Base-by-base conservation (phyloP, 2,888 invertebrate species). In the Tetramorium bicarinatum region DNA sequence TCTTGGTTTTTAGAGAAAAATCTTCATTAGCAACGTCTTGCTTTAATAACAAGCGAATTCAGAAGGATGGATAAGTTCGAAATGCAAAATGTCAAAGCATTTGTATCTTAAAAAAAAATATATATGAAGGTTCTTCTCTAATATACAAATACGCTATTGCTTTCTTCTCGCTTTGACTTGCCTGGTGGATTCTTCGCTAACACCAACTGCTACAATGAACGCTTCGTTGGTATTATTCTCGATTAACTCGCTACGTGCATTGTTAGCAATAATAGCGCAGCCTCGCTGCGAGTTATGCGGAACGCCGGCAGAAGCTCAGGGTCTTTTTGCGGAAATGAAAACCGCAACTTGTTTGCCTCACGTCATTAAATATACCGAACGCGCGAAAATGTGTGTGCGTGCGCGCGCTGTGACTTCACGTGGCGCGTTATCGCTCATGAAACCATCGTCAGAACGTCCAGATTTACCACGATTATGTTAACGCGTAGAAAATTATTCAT, bases 261-360 rank as follows among this genome's bases (percentile, higher is more conserved):
- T 71, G 47, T 59, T 80, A 29, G 38, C 71, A 38, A 47, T 71
- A 80, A 59, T 38, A 71, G 47, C 75, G 21, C 29, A 52, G 52
- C 61, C 13, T 74, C 41, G 72, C 18, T 21, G 18, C 41, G 47
- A 62, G 75, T 29, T 67, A 54, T 13, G 64, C 76, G 13, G 25
- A 64, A 66, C 66, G 29, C 41, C 34, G 56, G 38, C 18, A 47
- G 71, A 29, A 47, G 80, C 74, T 21, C 38, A 52, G 29, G 86
- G 83, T 82, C 80, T 89, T 87, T 86, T 86, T 83, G 82, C 87
- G 90, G 90, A 90, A 90, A 90, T 88, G 84, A 82, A 89, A 89
- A 88, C 90, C 90, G 62, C 89, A 85, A 77, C 76, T 69, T 77
- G 84, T 87, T 84, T 74, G 87, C 82, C 66, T 67, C 87, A 81